Conservation (phyloP, 2,888 invertebrate species). For the Nesidiocoris tenuis region DNA sequence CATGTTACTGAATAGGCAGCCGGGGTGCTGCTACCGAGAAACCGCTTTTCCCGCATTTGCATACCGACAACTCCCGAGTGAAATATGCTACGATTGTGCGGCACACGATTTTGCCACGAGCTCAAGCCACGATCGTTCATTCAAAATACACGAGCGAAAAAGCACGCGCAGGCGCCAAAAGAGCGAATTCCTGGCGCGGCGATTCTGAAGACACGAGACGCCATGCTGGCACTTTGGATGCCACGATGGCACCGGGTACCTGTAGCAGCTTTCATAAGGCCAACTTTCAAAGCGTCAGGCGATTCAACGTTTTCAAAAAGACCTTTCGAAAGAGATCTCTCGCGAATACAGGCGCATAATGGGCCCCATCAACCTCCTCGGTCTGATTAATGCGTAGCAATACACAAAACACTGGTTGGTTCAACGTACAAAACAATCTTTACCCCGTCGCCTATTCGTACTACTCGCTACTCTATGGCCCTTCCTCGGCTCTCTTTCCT, state of each 20-base stretch:
- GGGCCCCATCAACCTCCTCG: not conserved
- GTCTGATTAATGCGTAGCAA: not conserved
- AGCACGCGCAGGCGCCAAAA: not conserved
- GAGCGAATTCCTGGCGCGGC: not conserved
- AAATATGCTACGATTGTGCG: too few species aligned
- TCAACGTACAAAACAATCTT: not conserved
- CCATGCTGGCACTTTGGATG: too few species aligned
- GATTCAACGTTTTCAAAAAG: not conserved
- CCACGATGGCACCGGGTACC: not conserved
- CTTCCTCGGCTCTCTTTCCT: slow-evolving; percentile 16
- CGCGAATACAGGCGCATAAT: not conserved
- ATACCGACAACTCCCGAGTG: too few species aligned
- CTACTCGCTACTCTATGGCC: not conserved
- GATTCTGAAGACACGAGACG: not conserved
- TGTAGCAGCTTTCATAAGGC: not conserved
- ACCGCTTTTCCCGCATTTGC: too few species aligned
- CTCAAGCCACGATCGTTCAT: not conserved
- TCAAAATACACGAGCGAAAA: not conserved
- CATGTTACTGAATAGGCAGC: too few species aligned
- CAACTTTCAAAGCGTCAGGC: not conserved
- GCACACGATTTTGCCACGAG: not conserved
- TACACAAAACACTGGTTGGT: not conserved
- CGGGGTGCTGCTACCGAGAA: too few species aligned
- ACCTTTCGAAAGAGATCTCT: not conserved
- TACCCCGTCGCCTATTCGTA: not conserved